A percentile compares a stretch with the other conserved stretches of the same genome.
phyloP scores from a whole-genome alignment of 2,113 vertebrate genomes.

The Columbina picui region DNA sequence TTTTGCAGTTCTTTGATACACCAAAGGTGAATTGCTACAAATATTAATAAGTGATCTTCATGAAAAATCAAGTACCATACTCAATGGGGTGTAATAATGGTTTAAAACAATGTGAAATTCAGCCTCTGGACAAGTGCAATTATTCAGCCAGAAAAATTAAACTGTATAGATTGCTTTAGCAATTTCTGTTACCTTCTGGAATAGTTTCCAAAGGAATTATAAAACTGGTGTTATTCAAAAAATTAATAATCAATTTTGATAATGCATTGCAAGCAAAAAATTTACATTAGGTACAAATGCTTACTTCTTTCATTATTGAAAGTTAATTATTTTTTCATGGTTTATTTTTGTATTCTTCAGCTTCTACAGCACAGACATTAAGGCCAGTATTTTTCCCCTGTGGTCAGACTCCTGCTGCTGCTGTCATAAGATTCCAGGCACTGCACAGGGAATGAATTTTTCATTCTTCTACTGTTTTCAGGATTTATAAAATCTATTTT shows the following conservation, averaged over 20 bases:
- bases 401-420: not conserved
- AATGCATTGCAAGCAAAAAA: not conserved
- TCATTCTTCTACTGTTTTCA: not conserved
- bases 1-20: not conserved
- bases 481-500: constrained; percentile 28
- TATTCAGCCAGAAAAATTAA: not conserved
- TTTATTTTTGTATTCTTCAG: not conserved
- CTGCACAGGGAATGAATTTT: not conserved
- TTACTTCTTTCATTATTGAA: not conserved
- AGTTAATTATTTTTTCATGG: not conserved
- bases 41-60: not conserved
- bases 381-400: not conserved
- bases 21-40: not conserved
- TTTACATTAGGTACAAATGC: not conserved
- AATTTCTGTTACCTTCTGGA: not conserved
- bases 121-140: not conserved
- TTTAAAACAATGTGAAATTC: not conserved
- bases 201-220: not conserved
- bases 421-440: not conserved
- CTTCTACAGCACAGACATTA: not conserved
- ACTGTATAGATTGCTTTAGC: not conserved
- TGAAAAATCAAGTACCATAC: not conserved
- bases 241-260: not conserved
- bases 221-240: not conserved
- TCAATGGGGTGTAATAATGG: not conserved